Conservation (phyloP, 2,888 invertebrate species). For the Thymelicus lineola region DNA sequence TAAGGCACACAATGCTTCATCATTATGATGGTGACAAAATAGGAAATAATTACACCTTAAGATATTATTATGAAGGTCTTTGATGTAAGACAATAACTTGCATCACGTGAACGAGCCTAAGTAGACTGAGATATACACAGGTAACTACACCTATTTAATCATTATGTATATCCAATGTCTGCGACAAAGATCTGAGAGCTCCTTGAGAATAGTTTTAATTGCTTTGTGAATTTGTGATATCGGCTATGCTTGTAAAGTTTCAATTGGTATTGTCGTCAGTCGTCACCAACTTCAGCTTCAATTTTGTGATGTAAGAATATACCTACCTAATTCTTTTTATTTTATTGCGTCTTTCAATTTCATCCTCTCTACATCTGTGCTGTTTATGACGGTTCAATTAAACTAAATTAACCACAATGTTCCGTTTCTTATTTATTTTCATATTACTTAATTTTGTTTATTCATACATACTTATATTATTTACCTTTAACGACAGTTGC, state of each 20-base stretch:
- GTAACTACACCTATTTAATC: background rate
- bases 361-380: too few species aligned
- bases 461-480: too few species aligned
- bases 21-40: background rate
- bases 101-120: background rate
- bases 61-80: background rate
- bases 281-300: background rate
- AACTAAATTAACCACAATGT: too few species aligned
- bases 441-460: too few species aligned
- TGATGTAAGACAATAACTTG: background rate
- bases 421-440: too few species aligned
- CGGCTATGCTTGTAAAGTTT: background rate
- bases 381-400: too few species aligned
- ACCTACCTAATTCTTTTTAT: background rate
- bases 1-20: background rate
- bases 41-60: slow-evolving; percentile 3
- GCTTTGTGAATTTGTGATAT: background rate
- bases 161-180: background rate
- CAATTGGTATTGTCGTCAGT: background rate
- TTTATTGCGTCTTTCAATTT: background rate
- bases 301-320: background rate
- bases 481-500: too few species aligned
- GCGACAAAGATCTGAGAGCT: background rate
- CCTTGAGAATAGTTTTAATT: background rate
- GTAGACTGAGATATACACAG: background rate